A percentile compares a stretch with the other conserved stretches of the same genome.
These are phyloP conservation scores for Euplexia lucipara DNA, from an alignment of 2,888 invertebrate genomes.

Conservation along the genomic window DNA sequence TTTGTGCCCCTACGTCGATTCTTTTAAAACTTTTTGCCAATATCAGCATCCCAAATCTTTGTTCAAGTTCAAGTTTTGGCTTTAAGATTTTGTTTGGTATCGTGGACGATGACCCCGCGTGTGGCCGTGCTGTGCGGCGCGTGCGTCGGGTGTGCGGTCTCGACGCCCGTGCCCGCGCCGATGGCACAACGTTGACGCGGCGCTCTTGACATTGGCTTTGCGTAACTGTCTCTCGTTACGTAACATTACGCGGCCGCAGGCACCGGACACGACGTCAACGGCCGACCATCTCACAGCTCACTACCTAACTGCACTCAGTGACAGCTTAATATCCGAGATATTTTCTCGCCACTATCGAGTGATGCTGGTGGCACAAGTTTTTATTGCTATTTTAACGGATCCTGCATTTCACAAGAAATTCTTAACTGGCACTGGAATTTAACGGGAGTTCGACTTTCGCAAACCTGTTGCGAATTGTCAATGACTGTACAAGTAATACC, in stretches of 20 bases:
- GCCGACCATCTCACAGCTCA: constrained; percentile 56
- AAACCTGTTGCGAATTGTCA: constrained; percentile 54
- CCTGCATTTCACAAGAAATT: constrained; percentile 61
- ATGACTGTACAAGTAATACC: constrained; percentile 47
- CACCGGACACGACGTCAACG: constrained; percentile 64
- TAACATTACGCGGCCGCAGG: constrained; percentile 64
- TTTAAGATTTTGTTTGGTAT: constrained; percentile 74
- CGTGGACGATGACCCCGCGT: constrained; percentile 77
- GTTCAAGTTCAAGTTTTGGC: constrained; percentile 67
- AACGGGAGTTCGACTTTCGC: constrained; percentile 70
- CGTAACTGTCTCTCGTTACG: constrained; percentile 78
- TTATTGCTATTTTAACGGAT: constrained; percentile 69
- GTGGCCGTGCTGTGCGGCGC: constrained; percentile 21
- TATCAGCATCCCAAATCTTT: constrained; percentile 54
- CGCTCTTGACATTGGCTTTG: constrained; percentile 88
- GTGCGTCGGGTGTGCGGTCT: constrained; percentile 38
- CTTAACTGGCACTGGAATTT: constrained; percentile 65
- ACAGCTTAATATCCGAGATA: constrained; percentile 61
- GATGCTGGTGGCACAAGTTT: constrained; percentile 56
- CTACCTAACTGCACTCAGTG: constrained; percentile 62
- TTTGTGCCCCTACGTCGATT: constrained; percentile 35
- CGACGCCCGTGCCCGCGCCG: constrained; percentile 33
- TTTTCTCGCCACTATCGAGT: constrained; percentile 56
- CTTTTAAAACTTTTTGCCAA: constrained; percentile 42
- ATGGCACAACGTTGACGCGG: constrained; percentile 69